Conservation (phyloP, 2,797 vertebrate species). For the Sphenodon punctatus region DNA sequence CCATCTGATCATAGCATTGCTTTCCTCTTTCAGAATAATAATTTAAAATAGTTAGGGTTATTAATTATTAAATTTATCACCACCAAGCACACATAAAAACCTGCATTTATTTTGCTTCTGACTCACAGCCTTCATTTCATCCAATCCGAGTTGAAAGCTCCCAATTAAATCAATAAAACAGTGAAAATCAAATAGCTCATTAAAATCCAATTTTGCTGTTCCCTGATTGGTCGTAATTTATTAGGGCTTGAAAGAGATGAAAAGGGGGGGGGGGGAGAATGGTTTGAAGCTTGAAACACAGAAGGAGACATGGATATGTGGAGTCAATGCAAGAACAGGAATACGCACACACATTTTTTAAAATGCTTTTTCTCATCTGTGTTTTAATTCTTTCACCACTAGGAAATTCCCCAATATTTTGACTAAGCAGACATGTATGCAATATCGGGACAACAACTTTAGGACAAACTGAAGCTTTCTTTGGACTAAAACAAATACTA, state of each 20-base stretch:
- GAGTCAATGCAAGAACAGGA: slow-evolving; percentile 12
- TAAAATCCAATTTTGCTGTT: slow-evolving; percentile 62
- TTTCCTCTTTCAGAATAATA: neutral
- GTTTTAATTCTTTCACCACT: slow-evolving; percentile 61
- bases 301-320: slow-evolving; percentile 58
- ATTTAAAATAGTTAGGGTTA: slow-evolving; percentile 14
- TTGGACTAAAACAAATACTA: neutral
- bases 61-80: slow-evolving; percentile 31
- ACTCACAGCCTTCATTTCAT: slow-evolving; percentile 54
- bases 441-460: too few species aligned
- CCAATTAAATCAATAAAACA: slow-evolving; percentile 62
- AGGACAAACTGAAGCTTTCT: rapidly evolving
- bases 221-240: slow-evolving; percentile 41
- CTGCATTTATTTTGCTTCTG: neutral
- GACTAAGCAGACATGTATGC: too few species aligned
- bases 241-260: slow-evolving; percentile 19
- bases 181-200: slow-evolving; percentile 62
- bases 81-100: neutral
- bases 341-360: slow-evolving; percentile 21
- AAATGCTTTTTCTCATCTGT: slow-evolving; percentile 40
- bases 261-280: slow-evolving; percentile 49
- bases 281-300: slow-evolving; percentile 41
- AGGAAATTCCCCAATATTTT: slow-evolving; percentile 49
- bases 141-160: slow-evolving; percentile 49
- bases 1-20: neutral